A percentile compares a stretch with the other conserved stretches of the same genome.
phyloP scores from a whole-genome alignment of 2,797 vertebrate species.

The Anguilla pacifica region DNA sequence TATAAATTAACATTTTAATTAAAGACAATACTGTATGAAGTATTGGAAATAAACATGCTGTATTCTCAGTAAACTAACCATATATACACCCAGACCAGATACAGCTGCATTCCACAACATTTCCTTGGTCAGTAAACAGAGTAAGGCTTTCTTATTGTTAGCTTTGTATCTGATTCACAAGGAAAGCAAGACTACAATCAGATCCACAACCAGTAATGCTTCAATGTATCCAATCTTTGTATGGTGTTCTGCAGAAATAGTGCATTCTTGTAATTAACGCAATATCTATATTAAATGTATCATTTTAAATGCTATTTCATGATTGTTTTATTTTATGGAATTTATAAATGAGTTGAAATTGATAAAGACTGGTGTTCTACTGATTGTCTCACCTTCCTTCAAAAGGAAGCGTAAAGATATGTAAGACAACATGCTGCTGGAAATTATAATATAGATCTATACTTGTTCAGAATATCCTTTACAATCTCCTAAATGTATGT shows the following conservation, averaged over 20 bases:
- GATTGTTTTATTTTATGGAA: background rate
- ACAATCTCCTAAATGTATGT: background rate
- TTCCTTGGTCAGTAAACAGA: background rate
- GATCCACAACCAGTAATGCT: background rate
- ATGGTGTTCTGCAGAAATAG: background rate
- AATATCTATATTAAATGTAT: background rate
- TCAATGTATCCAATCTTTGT: background rate
- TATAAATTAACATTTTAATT: too few relatives aligned
- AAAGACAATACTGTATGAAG: background rate
- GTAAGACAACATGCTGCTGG: conserved; percentile 15
- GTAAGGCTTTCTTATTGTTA: background rate
- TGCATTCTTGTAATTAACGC: background rate
- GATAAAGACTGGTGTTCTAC: conserved; percentile 7
- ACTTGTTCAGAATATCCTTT: background rate
- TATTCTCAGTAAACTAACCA: background rate
- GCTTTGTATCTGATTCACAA: background rate
- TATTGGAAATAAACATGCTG: too few relatives aligned
- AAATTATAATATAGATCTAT: conserved; percentile 1
- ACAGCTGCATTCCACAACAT: background rate
- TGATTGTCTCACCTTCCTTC: background rate
- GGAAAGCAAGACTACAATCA: background rate
- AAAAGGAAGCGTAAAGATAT: background rate
- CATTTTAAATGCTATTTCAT: background rate
- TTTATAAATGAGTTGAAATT: background rate
- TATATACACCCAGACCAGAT: background rate